Base-by-base conservation (phyloP, 2,113 vertebrate genomes). In the Hassar affinis region DNA sequence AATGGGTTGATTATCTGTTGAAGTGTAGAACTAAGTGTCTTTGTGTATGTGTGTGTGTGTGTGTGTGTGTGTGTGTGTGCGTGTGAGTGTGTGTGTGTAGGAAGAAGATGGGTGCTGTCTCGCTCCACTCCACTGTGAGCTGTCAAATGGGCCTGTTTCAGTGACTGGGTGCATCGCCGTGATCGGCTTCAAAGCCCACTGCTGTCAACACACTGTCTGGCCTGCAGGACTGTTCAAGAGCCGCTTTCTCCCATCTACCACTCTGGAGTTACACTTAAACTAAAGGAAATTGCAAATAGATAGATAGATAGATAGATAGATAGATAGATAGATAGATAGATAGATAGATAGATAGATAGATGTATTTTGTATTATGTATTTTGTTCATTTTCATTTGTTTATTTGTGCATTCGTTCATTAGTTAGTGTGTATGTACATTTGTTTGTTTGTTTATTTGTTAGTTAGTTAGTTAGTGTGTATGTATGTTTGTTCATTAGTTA, bases 141-240 rank as follows among this genome's bases (percentile, higher is more conserved):
- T 86, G 82, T 84, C 80, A 54, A 52, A 59, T 6, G 33, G 75
- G 49, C 51, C 79, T 76, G 51, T 64, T 78, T 81, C 79, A 71
- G 38, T 71, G 77, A 83, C 69, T 77, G 42, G 61, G 54, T 49
- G 47, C 68, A 61, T 76, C 49, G 57, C 69, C 68, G 62, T 79
- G 72, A 85, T 35, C 51, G 4, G 69, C 76, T 76, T 76, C 61
- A 84, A 59, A 62, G 38, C 54, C 38, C 27, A 75, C 51, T 17
- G 80, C 76, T 85, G 83, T 82, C 75, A 64, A n/a, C 30, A 22
- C 33, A 74, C 76, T 78, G 72, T 25, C 80, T 47, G 54, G 38
- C 47, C 51, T 25, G 2, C 0, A 54, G 56, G 27, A 42, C 33
- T 51, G 20, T 14, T 45, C 61, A 56, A 68, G 49, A 56, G 15